Percentiles rank a stretch among this genome's conserved stretches.
phyloP scores from a whole-genome alignment of 1,140 invertebrate species.

The Metopolophium dirhodum region DNA sequence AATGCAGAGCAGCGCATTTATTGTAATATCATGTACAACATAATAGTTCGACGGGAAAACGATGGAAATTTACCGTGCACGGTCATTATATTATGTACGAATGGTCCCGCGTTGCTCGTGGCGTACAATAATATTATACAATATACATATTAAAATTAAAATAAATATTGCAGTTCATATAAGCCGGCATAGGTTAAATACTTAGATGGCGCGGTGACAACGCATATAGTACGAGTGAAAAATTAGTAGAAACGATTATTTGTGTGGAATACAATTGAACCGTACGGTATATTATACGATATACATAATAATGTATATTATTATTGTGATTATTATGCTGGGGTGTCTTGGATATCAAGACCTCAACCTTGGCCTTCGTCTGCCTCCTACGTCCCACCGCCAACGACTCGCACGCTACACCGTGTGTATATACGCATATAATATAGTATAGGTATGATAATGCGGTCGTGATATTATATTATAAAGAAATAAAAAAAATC shows the following conservation, averaged over 20 bases:
- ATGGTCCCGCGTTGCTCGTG: not conserved
- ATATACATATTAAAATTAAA: not conserved
- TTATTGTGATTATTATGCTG: not conserved
- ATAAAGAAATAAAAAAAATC: not conserved
- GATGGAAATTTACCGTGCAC: not conserved
- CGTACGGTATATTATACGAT: not conserved
- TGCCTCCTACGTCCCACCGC: slow-evolving; percentile 17
- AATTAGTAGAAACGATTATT: not conserved
- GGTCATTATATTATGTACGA: not conserved
- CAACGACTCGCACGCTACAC: not conserved
- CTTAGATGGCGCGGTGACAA: not conserved
- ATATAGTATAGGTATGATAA: not conserved
- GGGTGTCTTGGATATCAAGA: not conserved
- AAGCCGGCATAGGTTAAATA: not conserved
- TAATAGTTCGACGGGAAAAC: not conserved
- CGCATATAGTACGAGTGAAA: not conserved
- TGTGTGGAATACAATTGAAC: slow-evolving; percentile 13
- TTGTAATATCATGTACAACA: not conserved
- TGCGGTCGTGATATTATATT: not conserved
- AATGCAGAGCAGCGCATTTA: not conserved
- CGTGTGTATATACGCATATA: not conserved
- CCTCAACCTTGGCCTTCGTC: slow-evolving; percentile 43
- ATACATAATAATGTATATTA: not conserved
- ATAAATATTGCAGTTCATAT: not conserved
- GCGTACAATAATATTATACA: not conserved